Evolutionary conservation across 2,113 vertebrate species (phyloP).

Genomic region (Circaetus cinerascens): DNA sequence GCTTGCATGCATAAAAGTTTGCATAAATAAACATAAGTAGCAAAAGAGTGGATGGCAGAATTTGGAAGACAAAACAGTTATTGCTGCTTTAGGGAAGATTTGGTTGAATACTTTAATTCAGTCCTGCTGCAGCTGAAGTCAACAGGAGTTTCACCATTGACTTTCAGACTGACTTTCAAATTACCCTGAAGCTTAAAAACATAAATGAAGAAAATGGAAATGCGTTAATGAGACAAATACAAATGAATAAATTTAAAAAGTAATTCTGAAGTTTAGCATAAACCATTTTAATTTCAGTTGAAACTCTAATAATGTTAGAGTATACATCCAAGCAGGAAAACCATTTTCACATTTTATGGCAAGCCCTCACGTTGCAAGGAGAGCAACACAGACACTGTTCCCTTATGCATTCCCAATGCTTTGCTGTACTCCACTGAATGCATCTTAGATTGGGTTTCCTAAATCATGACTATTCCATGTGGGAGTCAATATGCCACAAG

Average conservation of each 20-base stretch:
- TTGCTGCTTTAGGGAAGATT: neutral
- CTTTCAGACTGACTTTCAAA: neutral
- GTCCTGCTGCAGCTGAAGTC: neutral
- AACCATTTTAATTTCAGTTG: neutral
- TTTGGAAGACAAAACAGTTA: neutral
- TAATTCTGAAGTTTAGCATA: neutral
- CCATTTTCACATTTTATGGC: neutral
- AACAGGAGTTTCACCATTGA: neutral
- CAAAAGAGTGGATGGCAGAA: neutral
- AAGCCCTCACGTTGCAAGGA: neutral
- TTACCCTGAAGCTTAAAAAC: neutral
- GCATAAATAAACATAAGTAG: neutral
- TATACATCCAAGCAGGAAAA: neutral
- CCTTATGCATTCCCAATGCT: neutral
- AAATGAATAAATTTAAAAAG: neutral
- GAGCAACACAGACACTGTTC: rapidly evolving
- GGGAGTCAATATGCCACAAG: neutral
- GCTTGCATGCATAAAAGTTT: neutral
- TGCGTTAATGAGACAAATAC: neutral
- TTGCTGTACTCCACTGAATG: neutral
- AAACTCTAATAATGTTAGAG: neutral
- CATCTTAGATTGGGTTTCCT: neutral
- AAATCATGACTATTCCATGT: neutral
- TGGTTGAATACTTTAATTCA: neutral
- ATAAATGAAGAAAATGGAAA: neutral